Percentiles rank a stretch among this genome's conserved stretches.
Conservation (phyloP, 1,140 invertebrate species). For the Panulirus ornatus region DNA sequence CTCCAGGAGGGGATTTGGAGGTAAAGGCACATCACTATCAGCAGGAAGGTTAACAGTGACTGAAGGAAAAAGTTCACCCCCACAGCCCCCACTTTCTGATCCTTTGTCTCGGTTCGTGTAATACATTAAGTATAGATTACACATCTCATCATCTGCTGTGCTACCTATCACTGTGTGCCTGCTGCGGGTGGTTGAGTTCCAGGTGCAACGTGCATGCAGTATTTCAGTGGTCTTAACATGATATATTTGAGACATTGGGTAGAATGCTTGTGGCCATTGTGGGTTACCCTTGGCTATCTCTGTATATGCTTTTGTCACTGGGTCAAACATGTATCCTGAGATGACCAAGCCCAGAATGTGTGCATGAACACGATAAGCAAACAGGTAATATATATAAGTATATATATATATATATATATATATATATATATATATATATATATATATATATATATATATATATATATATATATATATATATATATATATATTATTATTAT, state of each 20-base stretch:
- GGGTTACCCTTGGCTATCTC: constrained; percentile 79
- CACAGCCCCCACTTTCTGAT: constrained; percentile 71
- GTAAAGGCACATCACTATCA: constrained; percentile 78
- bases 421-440: neutral
- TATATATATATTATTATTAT: constrained; percentile 33
- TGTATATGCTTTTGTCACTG: constrained; percentile 66
- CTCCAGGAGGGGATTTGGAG: constrained; percentile 79
- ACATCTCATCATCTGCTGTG: constrained; percentile 85
- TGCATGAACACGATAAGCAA: constrained; percentile 81
- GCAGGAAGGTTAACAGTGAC: constrained; percentile 76
- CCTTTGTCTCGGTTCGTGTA: constrained; percentile 79
- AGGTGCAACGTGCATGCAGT: constrained; percentile 79
- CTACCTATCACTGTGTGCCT: constrained; percentile 77
- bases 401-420: neutral
- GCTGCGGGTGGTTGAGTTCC: constrained; percentile 76
- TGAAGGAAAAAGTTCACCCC: constrained; percentile 43
- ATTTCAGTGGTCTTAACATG: constrained; percentile 77
- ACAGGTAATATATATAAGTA: constrained; percentile 76
- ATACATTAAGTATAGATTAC: constrained; percentile 86
- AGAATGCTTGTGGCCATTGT: constrained; percentile 80
- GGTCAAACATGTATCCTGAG: constrained; percentile 77
- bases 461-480: constrained; percentile 14
- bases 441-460: constrained; percentile 20
- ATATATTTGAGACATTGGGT: constrained; percentile 77
- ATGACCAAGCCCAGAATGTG: constrained; percentile 79